Base-by-base conservation (phyloP, 1,140 invertebrate species). In the Drosophila jambulina region DNA sequence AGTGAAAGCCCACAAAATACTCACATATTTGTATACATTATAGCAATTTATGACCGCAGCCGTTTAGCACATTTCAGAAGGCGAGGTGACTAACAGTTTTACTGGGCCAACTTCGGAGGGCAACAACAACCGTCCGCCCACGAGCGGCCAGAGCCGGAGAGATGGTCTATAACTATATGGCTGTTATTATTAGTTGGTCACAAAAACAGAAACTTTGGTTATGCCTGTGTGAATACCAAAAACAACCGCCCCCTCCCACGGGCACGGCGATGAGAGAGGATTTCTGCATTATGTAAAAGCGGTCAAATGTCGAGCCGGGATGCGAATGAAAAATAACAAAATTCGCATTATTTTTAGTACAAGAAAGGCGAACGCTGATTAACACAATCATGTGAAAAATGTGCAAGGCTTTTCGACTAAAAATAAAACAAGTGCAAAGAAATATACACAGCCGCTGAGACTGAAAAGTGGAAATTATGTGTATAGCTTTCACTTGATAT, bases 331-430 rank as follows among this genome's bases (percentile, higher is more conserved):
- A 57, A 48, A 56, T 27, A 59, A 7, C 74, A 34, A 75, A 86
- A 81, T 81, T 86, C 64, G 78, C 78, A 61, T 48, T 67, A 74
- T 78, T 74, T 70, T 75, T 56, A 48, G 48, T 59, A 36, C 19
- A 67, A 65, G 60, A 75, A 74, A 72, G 48, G 48, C 45, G 62
- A 63, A 62, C 71, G 72, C 70, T 80, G 71, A 87, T 87, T 87
- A 82, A 77, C 83, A 87, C 83, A 82, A 87, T 87, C 67, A 83
- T 87, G 83, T 83, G 80, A 87, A 87, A 82, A 87, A 83, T 80
- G 80, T 79, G 71, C 83, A 74, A 62, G 54, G 62, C 65, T 82
- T 61, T 77, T 86, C 61, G 64, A 54, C 79, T 60, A 86, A 69
- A 86, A 82, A 86, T 71, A 85, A 61, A 59, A 69, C 63, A 75